These are phyloP conservation scores for Parapristionchus giblindavisi DNA, from an alignment of 2,888 invertebrate species.

Conservation along the genomic window DNA sequence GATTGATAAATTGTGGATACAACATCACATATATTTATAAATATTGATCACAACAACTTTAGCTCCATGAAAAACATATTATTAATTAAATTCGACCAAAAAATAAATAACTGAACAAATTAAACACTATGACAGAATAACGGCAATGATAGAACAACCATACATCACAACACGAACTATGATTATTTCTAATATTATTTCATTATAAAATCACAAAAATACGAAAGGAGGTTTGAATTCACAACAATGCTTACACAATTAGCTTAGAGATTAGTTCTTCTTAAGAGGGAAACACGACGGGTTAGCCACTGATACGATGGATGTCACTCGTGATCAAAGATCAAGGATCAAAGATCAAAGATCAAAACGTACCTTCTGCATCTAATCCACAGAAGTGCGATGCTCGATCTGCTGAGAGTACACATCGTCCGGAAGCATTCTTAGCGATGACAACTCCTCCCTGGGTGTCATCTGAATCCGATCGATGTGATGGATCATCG, in stretches of 20 bases:
- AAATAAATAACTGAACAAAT: neutral
- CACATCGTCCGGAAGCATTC: slow-evolving; percentile 62
- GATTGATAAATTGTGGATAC: neutral
- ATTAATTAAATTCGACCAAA: slow-evolving; percentile 8
- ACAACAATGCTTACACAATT: too few relatives aligned
- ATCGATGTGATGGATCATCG: slow-evolving; percentile 13
- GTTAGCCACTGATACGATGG: slow-evolving; percentile 29
- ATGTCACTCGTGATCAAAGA: slow-evolving; percentile 7
- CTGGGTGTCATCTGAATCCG: slow-evolving; percentile 13
- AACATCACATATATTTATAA: slow-evolving; percentile 30
- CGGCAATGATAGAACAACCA: too few relatives aligned
- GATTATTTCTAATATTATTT: too few relatives aligned
- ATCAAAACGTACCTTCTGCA: slow-evolving; percentile 56
- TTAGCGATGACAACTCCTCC: slow-evolving; percentile 40
- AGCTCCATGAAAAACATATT: slow-evolving; percentile 26
- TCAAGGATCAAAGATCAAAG: neutral
- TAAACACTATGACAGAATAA: too few relatives aligned
- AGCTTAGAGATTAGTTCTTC: too few relatives aligned
- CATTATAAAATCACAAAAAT: too few relatives aligned
- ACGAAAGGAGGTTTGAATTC: too few relatives aligned
- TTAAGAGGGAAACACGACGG: slow-evolving; percentile 24
- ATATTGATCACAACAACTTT: neutral
- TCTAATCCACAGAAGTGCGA: slow-evolving; percentile 68
- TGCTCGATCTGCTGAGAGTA: slow-evolving; percentile 68
- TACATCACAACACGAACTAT: too few relatives aligned